Conservation (phyloP, 2,888 invertebrate species). For the Byasa hedistus region DNA sequence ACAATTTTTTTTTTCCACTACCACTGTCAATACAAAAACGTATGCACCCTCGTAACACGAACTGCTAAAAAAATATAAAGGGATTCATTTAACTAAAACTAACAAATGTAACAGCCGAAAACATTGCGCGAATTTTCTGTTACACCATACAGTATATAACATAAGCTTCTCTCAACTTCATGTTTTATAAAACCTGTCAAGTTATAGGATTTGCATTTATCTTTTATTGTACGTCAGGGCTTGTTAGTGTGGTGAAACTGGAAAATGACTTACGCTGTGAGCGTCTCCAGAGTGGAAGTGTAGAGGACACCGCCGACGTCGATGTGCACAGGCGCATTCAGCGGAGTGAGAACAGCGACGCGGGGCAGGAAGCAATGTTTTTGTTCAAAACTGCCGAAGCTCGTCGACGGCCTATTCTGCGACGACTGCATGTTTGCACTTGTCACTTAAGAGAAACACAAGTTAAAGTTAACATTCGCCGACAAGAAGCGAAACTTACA, state of each 20-base stretch:
- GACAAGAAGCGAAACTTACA: too few relatives aligned
- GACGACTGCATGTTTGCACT: conserved; percentile 4
- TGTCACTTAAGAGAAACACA: not conserved
- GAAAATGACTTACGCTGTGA: conserved; percentile 88
- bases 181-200: too few relatives aligned
- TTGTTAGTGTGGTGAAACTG: not conserved
- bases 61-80: not conserved
- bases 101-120: too few relatives aligned
- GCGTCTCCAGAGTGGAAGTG: conserved; percentile 96
- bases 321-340: conserved; percentile 97
- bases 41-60: not conserved
- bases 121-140: too few relatives aligned
- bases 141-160: too few relatives aligned
- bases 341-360: conserved; percentile 94
- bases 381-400: conserved; percentile 59
- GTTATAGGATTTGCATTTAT: too few relatives aligned
- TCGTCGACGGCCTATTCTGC: not conserved
- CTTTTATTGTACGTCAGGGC: too few relatives aligned
- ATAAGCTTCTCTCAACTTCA: too few relatives aligned
- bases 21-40: conserved; percentile 2
- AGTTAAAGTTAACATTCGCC: too few relatives aligned
- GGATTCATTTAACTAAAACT: too few relatives aligned
- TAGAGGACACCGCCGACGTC: conserved; percentile 98
- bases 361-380: conserved; percentile 93
- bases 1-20: not conserved